These are phyloP conservation scores for Drosophila carrolli DNA, from an alignment of 1,140 invertebrate genomes.

Conservation along the genomic window DNA sequence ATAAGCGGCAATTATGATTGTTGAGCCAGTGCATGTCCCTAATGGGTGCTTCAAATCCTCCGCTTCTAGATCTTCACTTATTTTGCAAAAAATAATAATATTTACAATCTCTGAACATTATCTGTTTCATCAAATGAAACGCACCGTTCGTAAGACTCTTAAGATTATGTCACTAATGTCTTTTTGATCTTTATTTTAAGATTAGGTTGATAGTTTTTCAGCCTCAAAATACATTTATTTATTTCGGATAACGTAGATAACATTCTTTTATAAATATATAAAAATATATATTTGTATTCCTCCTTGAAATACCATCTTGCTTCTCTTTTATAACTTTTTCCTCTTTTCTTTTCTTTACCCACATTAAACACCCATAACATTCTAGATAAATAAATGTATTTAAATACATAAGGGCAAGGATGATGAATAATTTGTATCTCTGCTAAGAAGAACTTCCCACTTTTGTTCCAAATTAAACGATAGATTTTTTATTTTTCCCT, in stretches of 20 bases:
- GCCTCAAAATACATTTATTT: no score
- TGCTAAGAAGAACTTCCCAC: no score
- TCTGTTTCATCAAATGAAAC: neutral
- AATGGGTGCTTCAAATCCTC: conserved; percentile 11
- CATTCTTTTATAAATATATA: neutral
- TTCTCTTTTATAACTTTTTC: no score
- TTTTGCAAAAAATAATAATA: neutral
- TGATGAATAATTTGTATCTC: no score
- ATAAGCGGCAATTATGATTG: conserved; percentile 43
- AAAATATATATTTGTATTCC: no score
- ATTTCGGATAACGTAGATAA: no score
- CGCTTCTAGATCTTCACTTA: neutral
- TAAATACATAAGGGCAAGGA: no score
- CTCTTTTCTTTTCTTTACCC: no score
- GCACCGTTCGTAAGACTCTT: neutral
- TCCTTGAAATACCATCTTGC: no score
- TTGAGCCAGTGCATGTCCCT: conserved; percentile 30
- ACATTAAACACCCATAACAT: no score
- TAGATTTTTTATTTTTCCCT: neutral
- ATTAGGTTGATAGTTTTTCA: neutral
- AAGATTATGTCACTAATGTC: conserved; percentile 24
- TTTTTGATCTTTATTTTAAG: neutral
- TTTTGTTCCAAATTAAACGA: no score
- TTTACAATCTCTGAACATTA: neutral
- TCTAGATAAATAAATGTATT: no score